These are phyloP conservation scores for Gymnopithys bicolor DNA, from an alignment of 2,797 vertebrate species.

Conservation along the genomic window DNA sequence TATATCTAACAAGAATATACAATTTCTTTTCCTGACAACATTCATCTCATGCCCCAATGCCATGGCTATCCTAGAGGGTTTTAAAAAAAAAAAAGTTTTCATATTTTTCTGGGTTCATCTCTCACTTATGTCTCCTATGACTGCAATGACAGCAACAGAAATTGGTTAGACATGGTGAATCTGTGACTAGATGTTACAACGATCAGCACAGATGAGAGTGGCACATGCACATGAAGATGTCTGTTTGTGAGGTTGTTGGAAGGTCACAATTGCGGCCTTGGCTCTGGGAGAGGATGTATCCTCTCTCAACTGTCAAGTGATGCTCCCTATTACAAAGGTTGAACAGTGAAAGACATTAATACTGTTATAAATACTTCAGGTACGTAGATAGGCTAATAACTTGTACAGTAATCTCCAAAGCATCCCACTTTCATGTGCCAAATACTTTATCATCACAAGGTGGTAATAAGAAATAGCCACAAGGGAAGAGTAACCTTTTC, in stretches of 20 bases:
- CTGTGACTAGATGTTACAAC: background rate
- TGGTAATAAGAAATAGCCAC: slow-evolving; percentile 68
- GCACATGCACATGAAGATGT: accelerated
- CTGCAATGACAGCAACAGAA: background rate
- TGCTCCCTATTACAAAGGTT: background rate
- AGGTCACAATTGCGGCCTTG: background rate
- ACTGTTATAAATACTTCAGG: slow-evolving; percentile 8
- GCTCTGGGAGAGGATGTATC: background rate
- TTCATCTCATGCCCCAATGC: background rate
- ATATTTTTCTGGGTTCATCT: background rate
- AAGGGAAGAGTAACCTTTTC: slow-evolving; percentile 64
- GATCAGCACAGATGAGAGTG: background rate
- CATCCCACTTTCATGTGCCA: slow-evolving; percentile 5
- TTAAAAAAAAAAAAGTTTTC: background rate
- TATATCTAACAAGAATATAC: background rate
- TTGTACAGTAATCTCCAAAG: slow-evolving; percentile 47
- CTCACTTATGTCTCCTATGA: background rate
- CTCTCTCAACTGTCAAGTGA: slow-evolving; percentile 1
- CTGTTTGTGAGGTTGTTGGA: background rate
- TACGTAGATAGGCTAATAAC: slow-evolving; percentile 1
- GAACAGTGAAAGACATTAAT: slow-evolving; percentile 27
- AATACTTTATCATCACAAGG: slow-evolving; percentile 64
- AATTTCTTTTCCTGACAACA: background rate
- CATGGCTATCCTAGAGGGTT: background rate
- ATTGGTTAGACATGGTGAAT: background rate